Base-by-base conservation (phyloP, 1,140 invertebrate genomes). In the Trachymyrmex septentrionalis region DNA sequence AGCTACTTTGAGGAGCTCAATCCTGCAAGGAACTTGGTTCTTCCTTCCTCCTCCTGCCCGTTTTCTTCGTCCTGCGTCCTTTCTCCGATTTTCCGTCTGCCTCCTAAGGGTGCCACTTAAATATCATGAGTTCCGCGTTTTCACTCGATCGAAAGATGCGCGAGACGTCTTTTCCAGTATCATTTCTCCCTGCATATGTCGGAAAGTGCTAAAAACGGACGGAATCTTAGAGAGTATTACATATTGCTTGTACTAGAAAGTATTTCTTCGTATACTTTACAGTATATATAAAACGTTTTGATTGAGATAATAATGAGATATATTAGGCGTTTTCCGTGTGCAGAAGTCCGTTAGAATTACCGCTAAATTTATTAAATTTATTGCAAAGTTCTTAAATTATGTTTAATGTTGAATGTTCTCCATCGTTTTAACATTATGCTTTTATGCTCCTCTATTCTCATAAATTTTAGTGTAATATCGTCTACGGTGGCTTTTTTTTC, bases 1-100 rank as follows among this genome's bases (percentile, higher is more conserved):
- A 91, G 88, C 88, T 85, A 90, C 89, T 91, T 91, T 91, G 88
- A 88, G 86, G 3, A 72, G 21, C 61, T 48, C 86, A 73, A 71
- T 87, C 78, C 44, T 57, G 73, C 69, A 63, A 72, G 73, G 38
- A 89, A 86, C 57, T 75, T 82, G 21, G 19, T 71, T 44, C 77
- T 86, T 57, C 30, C 34, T 59, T 5, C 21, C 24, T 63, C 10
- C n/a, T 21, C 55, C 55, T n/a, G 0, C 38, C 10, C 44, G 3
- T 66, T 34, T 6, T 30, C 30, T 24, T 72, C 80, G 6, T 34
- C 48, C 44, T 27, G 50, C 71, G 3, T 76, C 76, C 87, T 86
- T 84, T 75, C 69, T 61, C 55, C 57, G 9, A 81, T 55, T 67
- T 66, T 53, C 44, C 38, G 55, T 4, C 63, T 19, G 27, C 24